Conservation (phyloP, 2,888 invertebrate species). For the Serrognathus titanus region DNA sequence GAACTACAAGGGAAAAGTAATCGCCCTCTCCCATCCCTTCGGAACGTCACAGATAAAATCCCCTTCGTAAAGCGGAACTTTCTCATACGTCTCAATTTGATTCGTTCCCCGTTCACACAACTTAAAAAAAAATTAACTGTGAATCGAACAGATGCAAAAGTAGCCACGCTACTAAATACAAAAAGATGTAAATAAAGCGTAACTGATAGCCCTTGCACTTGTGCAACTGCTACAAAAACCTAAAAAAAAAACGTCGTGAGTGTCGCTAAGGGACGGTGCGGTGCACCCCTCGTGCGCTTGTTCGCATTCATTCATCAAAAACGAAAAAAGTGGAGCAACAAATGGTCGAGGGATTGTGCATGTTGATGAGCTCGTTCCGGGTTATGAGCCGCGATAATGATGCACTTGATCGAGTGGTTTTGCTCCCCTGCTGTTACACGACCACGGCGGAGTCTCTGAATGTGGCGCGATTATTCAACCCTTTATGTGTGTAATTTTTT, state of each 20-base stretch:
- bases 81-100: neutral
- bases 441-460: slow-evolving; percentile 21
- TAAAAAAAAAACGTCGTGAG: slow-evolving; percentile 32
- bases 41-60: too few relatives aligned
- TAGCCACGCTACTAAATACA: neutral
- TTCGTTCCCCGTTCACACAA: too few relatives aligned
- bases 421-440: slow-evolving; percentile 20
- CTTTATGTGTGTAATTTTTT: slow-evolving; percentile 11
- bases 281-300: neutral
- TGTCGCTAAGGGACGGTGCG: slow-evolving; percentile 27
- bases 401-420: slow-evolving; percentile 31
- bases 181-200: slow-evolving; percentile 17
- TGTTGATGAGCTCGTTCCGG: slow-evolving; percentile 27
- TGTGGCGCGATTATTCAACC: slow-evolving; percentile 12
- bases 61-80: too few relatives aligned
- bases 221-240: slow-evolving; percentile 38
- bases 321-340: slow-evolving; percentile 21
- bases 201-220: slow-evolving; percentile 26
- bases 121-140: slow-evolving; percentile 10
- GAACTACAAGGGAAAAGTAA: too few relatives aligned
- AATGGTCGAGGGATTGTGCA: slow-evolving; percentile 20
- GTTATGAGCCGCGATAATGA: slow-evolving; percentile 23
- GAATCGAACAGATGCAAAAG: slow-evolving; percentile 23
- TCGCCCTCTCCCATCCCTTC: too few relatives aligned
- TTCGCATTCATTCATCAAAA: slow-evolving; percentile 9